Base-by-base conservation (phyloP, 2,888 invertebrate genomes). In the Cheiracanthium punctorium region DNA sequence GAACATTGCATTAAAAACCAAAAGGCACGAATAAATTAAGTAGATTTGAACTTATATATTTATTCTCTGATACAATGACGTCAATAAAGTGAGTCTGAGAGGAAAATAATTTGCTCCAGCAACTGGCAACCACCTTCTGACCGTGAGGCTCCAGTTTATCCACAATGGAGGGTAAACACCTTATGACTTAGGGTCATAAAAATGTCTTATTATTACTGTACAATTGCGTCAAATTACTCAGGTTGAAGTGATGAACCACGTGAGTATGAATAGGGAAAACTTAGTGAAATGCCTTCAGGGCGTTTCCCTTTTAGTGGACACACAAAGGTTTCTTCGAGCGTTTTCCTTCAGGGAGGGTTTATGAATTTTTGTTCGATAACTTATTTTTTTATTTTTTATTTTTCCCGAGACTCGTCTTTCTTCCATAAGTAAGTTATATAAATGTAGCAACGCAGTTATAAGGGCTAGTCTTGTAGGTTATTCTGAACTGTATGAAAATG, bases 361-460 rank as follows among this genome's bases (percentile, higher is more conserved):
- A 24, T 24, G 64, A 43, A 5, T 32, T 30, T 58, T 81, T 32
- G n/a, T n/a, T n/a, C n/a, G n/a, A n/a, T n/a, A n/a, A n/a, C n/a
- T n/a, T n/a, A 2, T 4, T 29, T 58, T 82, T 65, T 74, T 32
- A 37, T 74, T 64, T 43, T 30, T 69, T 79, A 37, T 79, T 65
- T 73, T 73, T 84, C 7, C 20, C n/a, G 14, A 14, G 12, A 17
- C 14, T 14, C 48, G 32, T 14, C 37, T 33, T 72, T 20, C 17
- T 43, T 0, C 10, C 24, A 65, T 33, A 48, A 74, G 37, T 58
- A 82, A 79, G 79, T 84, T 84, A 79, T 79, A 85, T 85, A 85
- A 85, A 70, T 79, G 69, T 69, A 71, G 43, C 5, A 24, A 32
- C 37, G 43, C 30, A 1, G 0, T 1, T 1, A 1, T 12, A 4